Conservation (phyloP, 2,797 vertebrate species). For the Microctenopoma lineatum region DNA sequence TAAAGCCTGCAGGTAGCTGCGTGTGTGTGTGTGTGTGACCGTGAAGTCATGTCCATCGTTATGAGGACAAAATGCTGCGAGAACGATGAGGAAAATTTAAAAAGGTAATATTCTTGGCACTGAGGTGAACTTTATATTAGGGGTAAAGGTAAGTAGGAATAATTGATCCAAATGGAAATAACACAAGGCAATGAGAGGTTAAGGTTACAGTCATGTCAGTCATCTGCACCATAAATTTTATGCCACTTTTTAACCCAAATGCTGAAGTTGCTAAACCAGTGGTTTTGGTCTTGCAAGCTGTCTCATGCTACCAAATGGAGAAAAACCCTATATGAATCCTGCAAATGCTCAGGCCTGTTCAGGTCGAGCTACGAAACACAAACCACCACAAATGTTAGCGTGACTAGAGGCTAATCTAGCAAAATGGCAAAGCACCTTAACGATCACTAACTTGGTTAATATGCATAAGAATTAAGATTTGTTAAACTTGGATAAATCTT, state of each 20-base stretch:
- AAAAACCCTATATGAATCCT: background rate
- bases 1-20: constrained; percentile 34
- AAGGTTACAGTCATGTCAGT: background rate
- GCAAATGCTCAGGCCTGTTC: background rate
- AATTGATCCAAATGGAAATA: background rate
- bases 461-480: no score
- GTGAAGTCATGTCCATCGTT: constrained; percentile 2
- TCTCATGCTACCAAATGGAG: background rate
- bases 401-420: no score
- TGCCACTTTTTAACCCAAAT: background rate
- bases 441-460: background rate
- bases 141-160: background rate
- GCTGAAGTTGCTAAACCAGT: background rate
- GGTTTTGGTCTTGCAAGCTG: background rate
- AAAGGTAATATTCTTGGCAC: constrained; percentile 5
- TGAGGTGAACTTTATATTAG: constrained; percentile 13
- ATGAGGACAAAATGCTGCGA: constrained; percentile 16
- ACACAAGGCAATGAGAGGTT: background rate
- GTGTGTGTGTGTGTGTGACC: constrained; percentile 19
- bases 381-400: background rate
- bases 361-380: background rate
- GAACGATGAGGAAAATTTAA: constrained; percentile 24
- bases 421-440: background rate
- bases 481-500: no score
- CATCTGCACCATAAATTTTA: background rate